Evolutionary conservation across 2,888 invertebrate genomes (phyloP), one percentile per base, ranked within the genome.

Genomic region (Parelbella ahira): DNA sequence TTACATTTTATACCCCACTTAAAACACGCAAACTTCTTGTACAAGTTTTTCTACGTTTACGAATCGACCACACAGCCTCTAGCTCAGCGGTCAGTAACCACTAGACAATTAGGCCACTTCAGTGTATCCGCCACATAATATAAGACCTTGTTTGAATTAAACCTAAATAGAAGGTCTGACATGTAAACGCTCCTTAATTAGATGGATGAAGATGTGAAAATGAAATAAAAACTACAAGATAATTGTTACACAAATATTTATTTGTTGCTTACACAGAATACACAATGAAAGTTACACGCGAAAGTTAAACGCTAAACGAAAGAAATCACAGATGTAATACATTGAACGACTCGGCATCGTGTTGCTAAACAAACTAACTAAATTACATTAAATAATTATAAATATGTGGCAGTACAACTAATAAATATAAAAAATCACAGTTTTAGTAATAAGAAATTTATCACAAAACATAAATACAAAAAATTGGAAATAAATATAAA

Each of bases 261-360:
- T 80, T 80, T 63, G 66, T 65, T 70, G 77, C 73, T 75, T 74
- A 74, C 69, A 76, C 69, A 68, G 72, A 69, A 68, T 77, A 76
- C 75, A 75, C 70, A 78, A 67, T 60, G 64, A 72, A 70, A 73
- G 68, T 72, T 71, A 74, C 69, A 77, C 63, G 68, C 64, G 59
- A 69, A 55, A n/a, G 52, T 63, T 69, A 60, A 60, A 75, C 65
- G 66, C 73, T 76, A 77, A 69, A 70, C 51, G 62, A 74, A 75
- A 65, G 64, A 68, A 80, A 84, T 86, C 84, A 86, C 84, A 86
- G 84, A 78, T 72, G 70, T 68, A 76, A 77, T 78, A 82, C 68
- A 72, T 68, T 66, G 65, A 59, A 61, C 63, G 57, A 58, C 54
- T 53, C 53, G 53, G 55, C 56, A 44, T 37, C 48, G 33, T 43